Conservation (phyloP, 1,140 invertebrate species). For the Cydia strobilella region DNA sequence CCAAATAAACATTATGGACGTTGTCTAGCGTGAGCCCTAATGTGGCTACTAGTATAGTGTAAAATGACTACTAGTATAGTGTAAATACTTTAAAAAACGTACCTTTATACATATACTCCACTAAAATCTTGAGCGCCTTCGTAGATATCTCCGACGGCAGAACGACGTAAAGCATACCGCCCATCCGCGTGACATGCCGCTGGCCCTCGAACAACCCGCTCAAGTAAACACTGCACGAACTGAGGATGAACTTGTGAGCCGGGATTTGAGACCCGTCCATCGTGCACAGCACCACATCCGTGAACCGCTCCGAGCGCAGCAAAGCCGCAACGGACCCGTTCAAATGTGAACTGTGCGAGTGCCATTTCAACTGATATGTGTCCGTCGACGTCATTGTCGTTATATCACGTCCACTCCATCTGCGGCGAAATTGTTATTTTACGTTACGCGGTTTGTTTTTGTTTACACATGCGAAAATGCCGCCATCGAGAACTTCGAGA, state of each 20-base stretch:
- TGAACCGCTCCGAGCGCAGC: constrained; percentile 89
- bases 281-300: constrained; percentile 91
- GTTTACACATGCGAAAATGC: constrained; percentile 25
- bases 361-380: constrained; percentile 93
- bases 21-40: no score
- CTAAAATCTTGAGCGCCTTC: constrained; percentile 87
- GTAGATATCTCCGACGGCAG: constrained; percentile 90
- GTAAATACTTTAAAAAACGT: neutral
- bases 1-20: no score
- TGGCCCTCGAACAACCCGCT: constrained; percentile 80
- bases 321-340: constrained; percentile 90
- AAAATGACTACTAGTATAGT: no score
- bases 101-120: constrained; percentile 92
- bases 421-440: constrained; percentile 5
- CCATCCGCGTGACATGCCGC: constrained; percentile 77
- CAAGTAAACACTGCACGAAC: constrained; percentile 86
- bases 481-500: neutral
- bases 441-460: constrained; percentile 14
- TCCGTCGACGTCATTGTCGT: constrained; percentile 81
- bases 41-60: no score
- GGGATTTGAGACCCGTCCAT: constrained; percentile 89
- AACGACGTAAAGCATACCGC: constrained; percentile 86
- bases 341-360: constrained; percentile 89
- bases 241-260: constrained; percentile 92
- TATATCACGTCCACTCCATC: constrained; percentile 28